phyloP scores from a whole-genome alignment of 2,888 invertebrate species.

The Nesidiocoris tenuis region DNA sequence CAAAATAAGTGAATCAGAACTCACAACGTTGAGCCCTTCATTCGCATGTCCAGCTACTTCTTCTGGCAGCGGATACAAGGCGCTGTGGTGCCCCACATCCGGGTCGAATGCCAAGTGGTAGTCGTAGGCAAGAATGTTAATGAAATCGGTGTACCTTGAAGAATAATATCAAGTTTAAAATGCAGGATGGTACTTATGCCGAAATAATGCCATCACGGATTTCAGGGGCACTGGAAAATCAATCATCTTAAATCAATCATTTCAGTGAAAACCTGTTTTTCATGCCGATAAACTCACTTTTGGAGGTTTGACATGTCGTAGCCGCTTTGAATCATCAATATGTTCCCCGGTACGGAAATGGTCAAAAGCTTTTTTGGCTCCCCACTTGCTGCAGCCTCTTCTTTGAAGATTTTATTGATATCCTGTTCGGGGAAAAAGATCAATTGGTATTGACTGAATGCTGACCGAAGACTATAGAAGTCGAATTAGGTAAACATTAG shows the following conservation, averaged over 20 bases:
- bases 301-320: slow-evolving; percentile 40
- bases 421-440: no score
- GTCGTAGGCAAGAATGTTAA: slow-evolving; percentile 88
- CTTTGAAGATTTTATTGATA: slow-evolving; percentile 11
- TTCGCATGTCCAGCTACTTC: slow-evolving; percentile 72
- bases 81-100: slow-evolving; percentile 87
- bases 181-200: no score
- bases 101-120: slow-evolving; percentile 91
- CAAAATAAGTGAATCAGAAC: no score
- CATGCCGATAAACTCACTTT: slow-evolving; percentile 25
- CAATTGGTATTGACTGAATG: no score
- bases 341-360: slow-evolving; percentile 40
- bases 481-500: no score
- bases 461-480: no score
- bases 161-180: no score
- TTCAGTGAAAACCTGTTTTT: neutral
- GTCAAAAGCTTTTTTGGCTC: slow-evolving; percentile 35
- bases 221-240: no score
- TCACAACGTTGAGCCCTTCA: slow-evolving; percentile 82
- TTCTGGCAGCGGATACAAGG: slow-evolving; percentile 72
- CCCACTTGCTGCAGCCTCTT: slow-evolving; percentile 22
- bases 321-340: slow-evolving; percentile 42
- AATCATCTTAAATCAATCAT: no score
- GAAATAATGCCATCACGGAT: no score
- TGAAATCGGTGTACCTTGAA: slow-evolving; percentile 80